Percentiles rank a stretch among this genome's conserved stretches.
phyloP scores from a whole-genome alignment of 2,113 vertebrate genomes.

The Clinocottus analis region DNA sequence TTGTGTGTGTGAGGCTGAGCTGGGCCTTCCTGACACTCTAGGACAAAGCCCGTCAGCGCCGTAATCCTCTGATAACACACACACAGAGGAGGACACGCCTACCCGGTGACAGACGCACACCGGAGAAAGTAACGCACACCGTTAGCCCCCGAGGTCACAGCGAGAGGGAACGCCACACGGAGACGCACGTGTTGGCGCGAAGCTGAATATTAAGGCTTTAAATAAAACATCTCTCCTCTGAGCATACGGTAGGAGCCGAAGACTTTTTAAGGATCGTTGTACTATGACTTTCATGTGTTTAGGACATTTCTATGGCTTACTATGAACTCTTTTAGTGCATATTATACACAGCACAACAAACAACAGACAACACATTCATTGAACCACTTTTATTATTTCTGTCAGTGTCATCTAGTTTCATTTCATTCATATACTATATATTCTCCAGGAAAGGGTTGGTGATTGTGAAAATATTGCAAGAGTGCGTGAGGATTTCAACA shows the following conservation, averaged over 20 bases:
- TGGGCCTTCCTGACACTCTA: slow-evolving; percentile 47
- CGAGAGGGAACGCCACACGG: slow-evolving; percentile 33
- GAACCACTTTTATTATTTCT: no score
- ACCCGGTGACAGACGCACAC: slow-evolving; percentile 58
- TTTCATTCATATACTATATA: no score
- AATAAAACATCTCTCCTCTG: not conserved
- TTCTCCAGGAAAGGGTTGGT: no score
- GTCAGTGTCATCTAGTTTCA: no score
- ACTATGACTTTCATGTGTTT: no score
- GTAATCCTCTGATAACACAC: slow-evolving; percentile 41
- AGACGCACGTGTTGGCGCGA: not conserved
- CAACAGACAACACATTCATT: no score
- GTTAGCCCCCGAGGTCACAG: slow-evolving; percentile 40
- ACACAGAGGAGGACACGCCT: slow-evolving; percentile 37
- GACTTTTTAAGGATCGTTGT: no score
- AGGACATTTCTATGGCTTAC: no score
- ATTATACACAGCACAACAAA: no score
- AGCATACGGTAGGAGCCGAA: not conserved
- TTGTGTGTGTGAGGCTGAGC: not conserved
- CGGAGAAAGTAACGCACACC: slow-evolving; percentile 70
- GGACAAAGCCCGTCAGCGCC: slow-evolving; percentile 62
- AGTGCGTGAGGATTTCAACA: no score
- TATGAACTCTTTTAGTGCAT: no score
- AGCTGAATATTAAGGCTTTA: not conserved
- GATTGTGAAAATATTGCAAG: no score